A percentile compares a stretch with the other conserved stretches of the same genome.
phyloP scores from a whole-genome alignment of 2,888 invertebrate genomes.

The Ceratothoa steindachneri region DNA sequence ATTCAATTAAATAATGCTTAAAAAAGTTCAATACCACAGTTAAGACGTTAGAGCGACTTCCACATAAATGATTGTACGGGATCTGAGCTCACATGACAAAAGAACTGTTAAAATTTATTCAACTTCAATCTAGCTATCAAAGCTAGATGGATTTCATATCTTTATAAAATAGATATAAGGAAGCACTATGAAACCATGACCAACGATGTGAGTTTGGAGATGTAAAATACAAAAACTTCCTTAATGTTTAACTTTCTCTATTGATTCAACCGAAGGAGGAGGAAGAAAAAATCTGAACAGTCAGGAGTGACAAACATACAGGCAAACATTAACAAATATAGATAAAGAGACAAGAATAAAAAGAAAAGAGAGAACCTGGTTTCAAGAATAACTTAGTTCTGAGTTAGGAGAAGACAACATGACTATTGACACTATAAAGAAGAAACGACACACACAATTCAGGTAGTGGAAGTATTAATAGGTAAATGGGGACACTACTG shows the following conservation, averaged over 20 bases:
- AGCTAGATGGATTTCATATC: not conserved
- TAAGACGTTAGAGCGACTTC: slow-evolving; percentile 4
- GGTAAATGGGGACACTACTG: slow-evolving; percentile 7
- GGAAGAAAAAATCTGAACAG: not conserved
- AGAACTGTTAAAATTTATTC: not conserved
- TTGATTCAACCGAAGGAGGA: not conserved
- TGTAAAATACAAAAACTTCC: not conserved
- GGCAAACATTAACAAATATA: no score
- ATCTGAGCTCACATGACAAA: slow-evolving; percentile 1
- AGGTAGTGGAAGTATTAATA: slow-evolving; percentile 13
- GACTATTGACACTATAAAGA: slow-evolving; percentile 7
- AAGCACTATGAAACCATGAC: slow-evolving; percentile 6
- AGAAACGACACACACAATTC: slow-evolving; percentile 5
- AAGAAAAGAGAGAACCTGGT: not conserved
- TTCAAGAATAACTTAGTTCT: not conserved
- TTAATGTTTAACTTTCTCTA: not conserved
- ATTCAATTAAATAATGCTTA: not conserved
- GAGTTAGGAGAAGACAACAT: not conserved
- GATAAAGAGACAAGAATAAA: no score
- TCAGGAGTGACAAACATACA: no score
- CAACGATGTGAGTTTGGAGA: not conserved
- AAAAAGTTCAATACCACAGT: not conserved
- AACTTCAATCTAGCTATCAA: not conserved
- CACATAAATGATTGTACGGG: not conserved
- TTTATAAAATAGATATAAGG: not conserved